Conservation (phyloP, 2,797 vertebrate species). For the Sphenodon punctatus region DNA sequence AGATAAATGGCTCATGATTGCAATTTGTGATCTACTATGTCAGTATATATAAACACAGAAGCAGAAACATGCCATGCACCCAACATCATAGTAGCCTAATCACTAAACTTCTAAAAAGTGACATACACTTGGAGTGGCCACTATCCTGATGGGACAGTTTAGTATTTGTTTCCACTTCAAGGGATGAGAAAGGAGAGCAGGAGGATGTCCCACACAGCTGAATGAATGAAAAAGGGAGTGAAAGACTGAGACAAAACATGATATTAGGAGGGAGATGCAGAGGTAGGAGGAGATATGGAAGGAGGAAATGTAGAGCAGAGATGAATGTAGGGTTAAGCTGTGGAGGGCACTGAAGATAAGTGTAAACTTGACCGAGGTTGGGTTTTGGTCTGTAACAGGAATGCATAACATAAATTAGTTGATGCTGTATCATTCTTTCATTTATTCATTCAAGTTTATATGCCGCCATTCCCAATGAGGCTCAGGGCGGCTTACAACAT, state of each 20-base stretch:
- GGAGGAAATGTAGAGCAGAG: background rate
- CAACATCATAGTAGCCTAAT: no score
- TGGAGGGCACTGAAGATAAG: rapidly evolving
- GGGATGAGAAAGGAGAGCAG: background rate
- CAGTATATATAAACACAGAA: background rate
- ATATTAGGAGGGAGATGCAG: rapidly evolving
- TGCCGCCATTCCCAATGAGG: no score
- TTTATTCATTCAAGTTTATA: no score
- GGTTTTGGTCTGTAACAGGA: no score
- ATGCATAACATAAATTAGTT: no score
- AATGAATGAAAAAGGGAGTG: background rate
- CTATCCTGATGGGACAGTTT: slow-evolving; percentile 24
- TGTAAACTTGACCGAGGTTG: no score
- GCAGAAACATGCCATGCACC: background rate
- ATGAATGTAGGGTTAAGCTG: background rate
- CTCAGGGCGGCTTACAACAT: no score
- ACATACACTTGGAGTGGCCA: background rate
- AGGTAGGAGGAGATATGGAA: rapidly evolving
- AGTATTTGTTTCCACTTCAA: no score
- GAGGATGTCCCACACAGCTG: background rate
- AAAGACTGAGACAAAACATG: background rate
- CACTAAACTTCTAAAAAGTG: background rate
- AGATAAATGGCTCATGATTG: background rate
- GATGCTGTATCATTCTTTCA: no score
- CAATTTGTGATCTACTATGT: background rate